A percentile compares a stretch with the other conserved stretches of the same genome.
Evolutionary conservation across 2,888 invertebrate genomes (phyloP).

Genomic region (Clitarchus hookeri): DNA sequence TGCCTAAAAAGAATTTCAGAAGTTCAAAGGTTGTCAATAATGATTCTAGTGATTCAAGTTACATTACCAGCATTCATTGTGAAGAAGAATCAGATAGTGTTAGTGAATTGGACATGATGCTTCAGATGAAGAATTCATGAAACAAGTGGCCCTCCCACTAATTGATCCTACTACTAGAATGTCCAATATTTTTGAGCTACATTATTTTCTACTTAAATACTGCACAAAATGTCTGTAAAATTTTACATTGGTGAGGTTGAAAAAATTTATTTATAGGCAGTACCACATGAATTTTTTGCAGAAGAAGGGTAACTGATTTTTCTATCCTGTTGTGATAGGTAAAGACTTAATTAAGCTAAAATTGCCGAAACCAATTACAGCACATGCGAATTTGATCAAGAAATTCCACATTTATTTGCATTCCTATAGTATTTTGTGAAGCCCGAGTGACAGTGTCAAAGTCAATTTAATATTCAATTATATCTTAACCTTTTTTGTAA

Average conservation of each 20-base stretch:
- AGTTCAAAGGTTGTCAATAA: neutral
- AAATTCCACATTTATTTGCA: no score
- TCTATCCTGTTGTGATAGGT: no score
- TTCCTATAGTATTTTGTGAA: no score
- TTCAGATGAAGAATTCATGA: neutral
- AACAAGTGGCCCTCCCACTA: neutral
- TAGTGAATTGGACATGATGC: neutral
- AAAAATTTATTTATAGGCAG: neutral
- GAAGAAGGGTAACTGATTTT: no score
- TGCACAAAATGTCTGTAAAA: conserved; percentile 4
- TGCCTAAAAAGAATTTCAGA: neutral
- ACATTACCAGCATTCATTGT: neutral
- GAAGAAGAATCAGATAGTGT: neutral
- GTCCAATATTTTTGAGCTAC: neutral
- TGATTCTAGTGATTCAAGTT: neutral
- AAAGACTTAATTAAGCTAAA: no score
- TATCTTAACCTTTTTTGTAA: no score
- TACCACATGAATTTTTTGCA: no score
- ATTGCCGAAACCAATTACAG: no score
- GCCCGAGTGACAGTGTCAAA: no score
- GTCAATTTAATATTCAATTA: no score
- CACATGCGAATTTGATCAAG: no score
- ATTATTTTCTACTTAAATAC: neutral
- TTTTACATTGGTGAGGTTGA: conserved; percentile 5
- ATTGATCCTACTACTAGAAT: neutral